These are phyloP conservation scores for Tiphia femorata DNA, from an alignment of 2,888 invertebrate species.

Conservation along the genomic window DNA sequence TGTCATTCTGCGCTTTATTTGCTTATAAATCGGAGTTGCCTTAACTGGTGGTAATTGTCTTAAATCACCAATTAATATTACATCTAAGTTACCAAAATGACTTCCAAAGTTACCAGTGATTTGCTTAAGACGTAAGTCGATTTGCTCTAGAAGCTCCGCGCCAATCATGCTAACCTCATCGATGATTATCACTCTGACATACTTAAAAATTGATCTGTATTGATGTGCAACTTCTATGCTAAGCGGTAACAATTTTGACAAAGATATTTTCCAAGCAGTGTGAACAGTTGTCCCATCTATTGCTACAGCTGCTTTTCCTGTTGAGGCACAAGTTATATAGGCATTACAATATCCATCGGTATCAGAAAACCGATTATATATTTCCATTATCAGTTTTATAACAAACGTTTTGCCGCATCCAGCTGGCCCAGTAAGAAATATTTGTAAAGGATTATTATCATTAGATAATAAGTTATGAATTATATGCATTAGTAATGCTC, in stretches of 20 bases:
- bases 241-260: slow-evolving; percentile 37
- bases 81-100: slow-evolving; percentile 16
- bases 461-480: background rate
- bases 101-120: slow-evolving; percentile 51
- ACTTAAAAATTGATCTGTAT: slow-evolving; percentile 47
- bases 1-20: background rate
- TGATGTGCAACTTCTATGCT: slow-evolving; percentile 38
- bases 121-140: slow-evolving; percentile 55
- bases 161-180: slow-evolving; percentile 62
- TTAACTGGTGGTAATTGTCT: slow-evolving; percentile 59
- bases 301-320: slow-evolving; percentile 52
- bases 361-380: slow-evolving; percentile 59
- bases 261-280: slow-evolving; percentile 40
- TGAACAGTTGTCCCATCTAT: slow-evolving; percentile 52
- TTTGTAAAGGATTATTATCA: slow-evolving; percentile 23
- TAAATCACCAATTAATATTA: slow-evolving; percentile 62
- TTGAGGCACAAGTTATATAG: slow-evolving; percentile 56
- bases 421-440: slow-evolving; percentile 50
- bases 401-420: slow-evolving; percentile 58
- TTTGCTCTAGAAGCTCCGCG: slow-evolving; percentile 49
- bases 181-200: slow-evolving; percentile 52
- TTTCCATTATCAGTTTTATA: slow-evolving; percentile 65
- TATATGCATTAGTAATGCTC: background rate
- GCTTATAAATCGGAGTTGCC: slow-evolving; percentile 52
- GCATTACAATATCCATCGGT: slow-evolving; percentile 58